Conservation (phyloP, 2,888 invertebrate species). For the Troglohyphantes excavatus region DNA sequence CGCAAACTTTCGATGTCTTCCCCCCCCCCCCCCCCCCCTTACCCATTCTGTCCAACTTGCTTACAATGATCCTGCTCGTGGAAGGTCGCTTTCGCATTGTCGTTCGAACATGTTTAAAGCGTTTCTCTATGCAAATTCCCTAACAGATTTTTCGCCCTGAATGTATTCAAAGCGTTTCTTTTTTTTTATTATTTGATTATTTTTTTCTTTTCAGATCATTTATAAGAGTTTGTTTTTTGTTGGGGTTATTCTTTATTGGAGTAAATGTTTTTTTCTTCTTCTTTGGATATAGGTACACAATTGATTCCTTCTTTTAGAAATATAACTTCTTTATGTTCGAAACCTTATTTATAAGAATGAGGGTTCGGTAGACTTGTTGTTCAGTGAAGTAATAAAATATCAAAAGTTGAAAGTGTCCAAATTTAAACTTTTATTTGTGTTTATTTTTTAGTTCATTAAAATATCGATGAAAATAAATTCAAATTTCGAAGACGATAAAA, state of each 20-base stretch:
- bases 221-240: neutral
- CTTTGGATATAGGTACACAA: neutral
- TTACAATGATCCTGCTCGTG: slow-evolving; percentile 45
- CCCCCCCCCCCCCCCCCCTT: neutral
- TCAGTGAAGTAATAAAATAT: too few relatives aligned
- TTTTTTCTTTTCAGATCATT: slow-evolving; percentile 40
- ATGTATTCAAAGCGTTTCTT: slow-evolving; percentile 27
- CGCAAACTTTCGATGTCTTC: slow-evolving; percentile 66
- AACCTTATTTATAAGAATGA: too few relatives aligned
- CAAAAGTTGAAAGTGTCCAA: too few relatives aligned
- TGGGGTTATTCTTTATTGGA: neutral
- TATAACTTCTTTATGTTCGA: too few relatives aligned
- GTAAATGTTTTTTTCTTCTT: neutral
- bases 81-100: slow-evolving; percentile 69
- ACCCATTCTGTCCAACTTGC: neutral
- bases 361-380: too few relatives aligned
- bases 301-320: neutral
- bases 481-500: too few relatives aligned
- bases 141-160: slow-evolving; percentile 69
- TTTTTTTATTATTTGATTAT: neutral
- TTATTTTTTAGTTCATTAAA: too few relatives aligned
- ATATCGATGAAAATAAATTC: too few relatives aligned
- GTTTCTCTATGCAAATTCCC: slow-evolving; percentile 71
- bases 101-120: slow-evolving; percentile 63
- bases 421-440: too few relatives aligned